phyloP scores from a whole-genome alignment of 2,797 vertebrate genomes.

The Chromobotia macracanthus region DNA sequence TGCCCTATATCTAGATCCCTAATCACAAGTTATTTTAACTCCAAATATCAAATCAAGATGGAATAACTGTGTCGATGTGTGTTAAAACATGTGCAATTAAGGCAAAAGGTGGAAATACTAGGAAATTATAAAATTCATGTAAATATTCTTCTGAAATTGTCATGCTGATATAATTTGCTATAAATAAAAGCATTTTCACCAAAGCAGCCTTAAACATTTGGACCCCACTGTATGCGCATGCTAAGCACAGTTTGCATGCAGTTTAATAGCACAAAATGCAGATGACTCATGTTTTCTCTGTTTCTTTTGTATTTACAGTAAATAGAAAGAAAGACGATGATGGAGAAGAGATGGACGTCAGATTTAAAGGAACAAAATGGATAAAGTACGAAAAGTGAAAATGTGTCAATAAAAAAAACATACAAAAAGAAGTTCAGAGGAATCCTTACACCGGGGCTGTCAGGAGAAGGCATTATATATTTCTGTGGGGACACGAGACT shows the following conservation, averaged over 20 bases:
- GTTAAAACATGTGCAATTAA: too few relatives aligned
- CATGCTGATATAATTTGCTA: neutral
- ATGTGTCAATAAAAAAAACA: slow-evolving; percentile 63
- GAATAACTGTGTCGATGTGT: neutral
- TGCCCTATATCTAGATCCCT: neutral
- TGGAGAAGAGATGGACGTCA: slow-evolving; percentile 71
- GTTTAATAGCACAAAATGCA: neutral
- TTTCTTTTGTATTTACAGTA: slow-evolving; percentile 74
- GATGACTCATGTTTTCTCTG: slow-evolving; percentile 59
- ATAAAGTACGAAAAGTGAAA: slow-evolving; percentile 61
- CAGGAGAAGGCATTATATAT: slow-evolving; percentile 62
- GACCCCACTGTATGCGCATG: slow-evolving; percentile 21
- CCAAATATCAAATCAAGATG: neutral
- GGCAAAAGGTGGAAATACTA: too few relatives aligned
- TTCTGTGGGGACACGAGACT: slow-evolving; percentile 63
- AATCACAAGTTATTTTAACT: neutral
- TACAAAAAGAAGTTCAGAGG: slow-evolving; percentile 66
- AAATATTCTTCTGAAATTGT: neutral
- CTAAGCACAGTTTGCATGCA: slow-evolving; percentile 10
- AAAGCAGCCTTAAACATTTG: slow-evolving; percentile 1
- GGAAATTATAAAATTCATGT: too few relatives aligned
- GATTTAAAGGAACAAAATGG: slow-evolving; percentile 68
- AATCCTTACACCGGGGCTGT: slow-evolving; percentile 68
- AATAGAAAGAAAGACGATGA: slow-evolving; percentile 72
- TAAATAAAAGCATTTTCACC: neutral